Percentiles rank a stretch among this genome's conserved stretches.
These are phyloP conservation scores for Serinus canaria DNA, from an alignment of 2,113 vertebrate species.

Conservation along the genomic window DNA sequence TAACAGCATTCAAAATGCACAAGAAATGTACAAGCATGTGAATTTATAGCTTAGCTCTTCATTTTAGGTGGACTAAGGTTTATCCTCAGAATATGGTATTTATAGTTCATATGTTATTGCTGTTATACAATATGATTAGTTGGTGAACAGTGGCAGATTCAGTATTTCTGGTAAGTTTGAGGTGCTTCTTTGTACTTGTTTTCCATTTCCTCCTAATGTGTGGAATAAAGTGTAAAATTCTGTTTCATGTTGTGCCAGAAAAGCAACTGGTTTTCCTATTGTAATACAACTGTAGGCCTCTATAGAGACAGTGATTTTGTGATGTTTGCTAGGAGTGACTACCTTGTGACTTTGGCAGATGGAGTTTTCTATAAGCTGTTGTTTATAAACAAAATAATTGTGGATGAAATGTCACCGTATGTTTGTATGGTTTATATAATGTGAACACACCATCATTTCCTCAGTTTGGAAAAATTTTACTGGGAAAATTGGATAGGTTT, in stretches of 20 bases:
- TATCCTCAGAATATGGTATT: background rate
- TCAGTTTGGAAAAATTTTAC: slow-evolving; percentile 4
- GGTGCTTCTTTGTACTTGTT: background rate
- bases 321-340: slow-evolving; percentile 34
- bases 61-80: background rate
- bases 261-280: slow-evolving; percentile 34
- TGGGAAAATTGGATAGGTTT: background rate
- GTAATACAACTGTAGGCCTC: background rate
- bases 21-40: background rate
- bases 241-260: background rate
- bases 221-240: background rate
- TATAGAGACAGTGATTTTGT: slow-evolving; percentile 49
- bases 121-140: background rate
- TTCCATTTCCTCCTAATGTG: background rate
- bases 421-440: slow-evolving; percentile 56
- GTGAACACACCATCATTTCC: slow-evolving; percentile 21
- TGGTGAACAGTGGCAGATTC: background rate
- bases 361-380: slow-evolving; percentile 43
- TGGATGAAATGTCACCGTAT: slow-evolving; percentile 67
- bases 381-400: slow-evolving; percentile 64
- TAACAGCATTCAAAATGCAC: background rate
- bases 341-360: slow-evolving; percentile 58
- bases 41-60: background rate
- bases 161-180: background rate
- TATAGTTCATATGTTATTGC: background rate